These are phyloP conservation scores for Myiotriccus ornatus DNA, from an alignment of 2,797 vertebrate genomes.

Conservation along the genomic window DNA sequence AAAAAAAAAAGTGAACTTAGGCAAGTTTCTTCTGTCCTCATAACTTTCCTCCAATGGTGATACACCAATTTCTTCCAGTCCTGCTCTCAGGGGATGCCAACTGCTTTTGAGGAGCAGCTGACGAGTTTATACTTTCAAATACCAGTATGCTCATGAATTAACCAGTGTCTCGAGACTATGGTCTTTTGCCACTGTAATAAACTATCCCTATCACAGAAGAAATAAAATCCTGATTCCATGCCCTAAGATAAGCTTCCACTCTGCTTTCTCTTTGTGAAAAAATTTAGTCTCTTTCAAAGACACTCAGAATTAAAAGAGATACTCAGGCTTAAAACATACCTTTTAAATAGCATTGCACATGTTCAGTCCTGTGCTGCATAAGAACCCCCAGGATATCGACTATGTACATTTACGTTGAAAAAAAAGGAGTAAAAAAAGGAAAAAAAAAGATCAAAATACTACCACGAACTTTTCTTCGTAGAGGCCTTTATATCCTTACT, in stretches of 20 bases:
- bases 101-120: background rate
- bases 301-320: background rate
- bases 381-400: background rate
- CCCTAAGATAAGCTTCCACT: background rate
- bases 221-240: background rate
- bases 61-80: background rate
- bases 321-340: background rate
- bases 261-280: background rate
- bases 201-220: background rate
- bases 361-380: background rate
- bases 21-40: background rate
- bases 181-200: background rate
- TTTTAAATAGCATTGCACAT: background rate
- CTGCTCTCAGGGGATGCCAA: background rate
- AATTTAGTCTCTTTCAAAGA: background rate
- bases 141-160: background rate
- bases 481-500: background rate
- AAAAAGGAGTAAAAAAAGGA: background rate
- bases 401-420: background rate
- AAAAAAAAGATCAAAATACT: background rate
- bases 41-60: background rate
- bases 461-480: background rate
- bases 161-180: background rate
- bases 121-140: background rate
- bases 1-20: background rate